These are phyloP conservation scores for Butorides virescens DNA, from an alignment of 2,113 vertebrate genomes.

Conservation along the genomic window DNA sequence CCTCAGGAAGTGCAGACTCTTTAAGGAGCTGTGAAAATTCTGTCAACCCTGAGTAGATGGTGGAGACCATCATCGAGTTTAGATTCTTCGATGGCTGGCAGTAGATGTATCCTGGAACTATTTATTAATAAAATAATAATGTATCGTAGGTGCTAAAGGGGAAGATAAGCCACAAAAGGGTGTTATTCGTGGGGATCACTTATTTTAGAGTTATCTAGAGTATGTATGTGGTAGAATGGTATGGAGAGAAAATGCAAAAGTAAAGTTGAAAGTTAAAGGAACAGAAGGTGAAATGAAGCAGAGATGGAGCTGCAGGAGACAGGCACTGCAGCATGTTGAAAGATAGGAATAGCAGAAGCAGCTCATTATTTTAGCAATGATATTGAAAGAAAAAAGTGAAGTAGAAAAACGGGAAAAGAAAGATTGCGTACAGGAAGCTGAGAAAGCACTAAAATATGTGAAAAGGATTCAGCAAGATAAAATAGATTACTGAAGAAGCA, in stretches of 20 bases:
- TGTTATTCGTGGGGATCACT: not conserved
- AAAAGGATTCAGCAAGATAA: not conserved
- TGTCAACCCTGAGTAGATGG: not conserved
- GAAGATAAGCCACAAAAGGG: not conserved
- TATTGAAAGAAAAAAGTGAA: not conserved
- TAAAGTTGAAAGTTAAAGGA: not conserved
- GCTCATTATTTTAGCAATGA: not conserved
- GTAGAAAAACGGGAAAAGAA: not conserved
- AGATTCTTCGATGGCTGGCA: not conserved
- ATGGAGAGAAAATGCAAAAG: not conserved
- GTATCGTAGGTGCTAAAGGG: not conserved
- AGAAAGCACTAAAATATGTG: not conserved
- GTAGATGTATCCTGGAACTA: not conserved
- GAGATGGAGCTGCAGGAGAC: not conserved
- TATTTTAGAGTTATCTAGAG: not conserved
- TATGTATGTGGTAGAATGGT: not conserved
- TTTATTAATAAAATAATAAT: not conserved
- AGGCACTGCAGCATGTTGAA: not conserved
- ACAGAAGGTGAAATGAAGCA: not conserved
- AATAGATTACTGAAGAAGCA: slow-evolving; percentile 21
- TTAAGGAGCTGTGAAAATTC: not conserved
- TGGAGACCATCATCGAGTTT: fast-evolving
- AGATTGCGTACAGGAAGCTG: not conserved
- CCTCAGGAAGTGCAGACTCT: not conserved
- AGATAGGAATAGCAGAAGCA: not conserved